Conservation (phyloP, 1,140 invertebrate genomes). For the Papilio polytes region DNA sequence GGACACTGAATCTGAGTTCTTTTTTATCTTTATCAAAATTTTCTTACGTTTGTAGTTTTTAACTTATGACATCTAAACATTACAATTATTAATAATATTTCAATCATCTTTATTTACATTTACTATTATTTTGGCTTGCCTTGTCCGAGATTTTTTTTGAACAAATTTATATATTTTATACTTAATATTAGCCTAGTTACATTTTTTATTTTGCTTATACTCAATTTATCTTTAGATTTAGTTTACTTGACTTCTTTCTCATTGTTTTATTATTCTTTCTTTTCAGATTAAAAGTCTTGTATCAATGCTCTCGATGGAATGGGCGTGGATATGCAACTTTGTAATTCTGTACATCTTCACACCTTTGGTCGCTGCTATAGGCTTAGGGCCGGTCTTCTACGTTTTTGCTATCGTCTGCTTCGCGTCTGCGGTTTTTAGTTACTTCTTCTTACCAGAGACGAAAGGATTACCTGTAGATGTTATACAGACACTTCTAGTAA, state of each 20-base stretch:
- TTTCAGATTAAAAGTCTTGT: slow-evolving; percentile 65
- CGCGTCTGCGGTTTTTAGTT: slow-evolving; percentile 79
- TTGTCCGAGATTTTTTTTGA: no score
- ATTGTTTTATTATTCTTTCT: slow-evolving; percentile 19
- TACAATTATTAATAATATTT: no score
- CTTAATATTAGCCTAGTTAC: no score
- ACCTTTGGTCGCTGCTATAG: slow-evolving; percentile 62
- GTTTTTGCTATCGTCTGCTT: slow-evolving; percentile 81
- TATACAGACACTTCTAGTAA: slow-evolving; percentile 51
- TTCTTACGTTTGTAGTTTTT: no score
- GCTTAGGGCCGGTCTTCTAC: slow-evolving; percentile 81
- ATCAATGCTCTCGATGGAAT: slow-evolving; percentile 61
- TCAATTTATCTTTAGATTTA: no score
- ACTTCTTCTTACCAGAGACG: slow-evolving; percentile 87
- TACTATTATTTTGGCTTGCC: no score
- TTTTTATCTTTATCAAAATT: no score
- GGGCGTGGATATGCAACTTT: slow-evolving; percentile 68
- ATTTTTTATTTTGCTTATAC: no score
- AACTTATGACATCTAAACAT: no score
- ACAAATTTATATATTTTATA: no score
- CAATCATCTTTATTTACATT: no score
- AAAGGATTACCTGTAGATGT: slow-evolving; percentile 65
- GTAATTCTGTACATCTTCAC: slow-evolving; percentile 68
- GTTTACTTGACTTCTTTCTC: not conserved
- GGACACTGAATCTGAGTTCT: no score